A percentile compares a stretch with the other conserved stretches of the same genome.
Evolutionary conservation across 2,888 invertebrate species (phyloP).

Genomic region (Tenthredo livida): DNA sequence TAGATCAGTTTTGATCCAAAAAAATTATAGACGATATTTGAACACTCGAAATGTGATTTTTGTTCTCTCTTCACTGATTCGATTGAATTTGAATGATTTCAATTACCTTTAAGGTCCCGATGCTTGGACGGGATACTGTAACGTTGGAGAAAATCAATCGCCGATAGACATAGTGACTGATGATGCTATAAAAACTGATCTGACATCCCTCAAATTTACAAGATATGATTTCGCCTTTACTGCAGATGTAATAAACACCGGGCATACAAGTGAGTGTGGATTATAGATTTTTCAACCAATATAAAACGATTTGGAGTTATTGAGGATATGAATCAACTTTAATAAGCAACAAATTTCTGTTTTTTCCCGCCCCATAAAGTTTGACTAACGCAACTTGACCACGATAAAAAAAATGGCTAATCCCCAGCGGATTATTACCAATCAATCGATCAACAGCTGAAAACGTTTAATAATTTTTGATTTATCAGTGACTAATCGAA

Average conservation of each 20-base stretch:
- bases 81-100: background rate
- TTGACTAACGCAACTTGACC: background rate
- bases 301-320: background rate
- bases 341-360: background rate
- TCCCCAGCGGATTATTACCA: background rate
- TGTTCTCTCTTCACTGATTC: background rate
- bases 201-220: constrained; percentile 80
- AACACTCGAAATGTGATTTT: background rate
- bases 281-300: background rate
- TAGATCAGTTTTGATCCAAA: constrained; percentile 56
- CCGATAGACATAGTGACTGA: constrained; percentile 86
- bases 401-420: background rate
- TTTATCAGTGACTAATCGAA: constrained; percentile 12
- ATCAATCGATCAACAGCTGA: background rate
- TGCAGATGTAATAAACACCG: constrained; percentile 83
- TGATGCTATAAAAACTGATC: constrained; percentile 79
- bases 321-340: background rate
- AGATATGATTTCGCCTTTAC: constrained; percentile 80
- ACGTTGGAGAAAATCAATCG: constrained; percentile 84
- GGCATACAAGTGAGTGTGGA: constrained; percentile 83
- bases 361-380: background rate
- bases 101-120: constrained; percentile 66
- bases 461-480: background rate
- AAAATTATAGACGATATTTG: background rate
- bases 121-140: constrained; percentile 85